Evolutionary conservation across 2,113 vertebrate species (phyloP), one percentile per base, ranked within the genome.

Genomic region (Callipepla squamata): DNA sequence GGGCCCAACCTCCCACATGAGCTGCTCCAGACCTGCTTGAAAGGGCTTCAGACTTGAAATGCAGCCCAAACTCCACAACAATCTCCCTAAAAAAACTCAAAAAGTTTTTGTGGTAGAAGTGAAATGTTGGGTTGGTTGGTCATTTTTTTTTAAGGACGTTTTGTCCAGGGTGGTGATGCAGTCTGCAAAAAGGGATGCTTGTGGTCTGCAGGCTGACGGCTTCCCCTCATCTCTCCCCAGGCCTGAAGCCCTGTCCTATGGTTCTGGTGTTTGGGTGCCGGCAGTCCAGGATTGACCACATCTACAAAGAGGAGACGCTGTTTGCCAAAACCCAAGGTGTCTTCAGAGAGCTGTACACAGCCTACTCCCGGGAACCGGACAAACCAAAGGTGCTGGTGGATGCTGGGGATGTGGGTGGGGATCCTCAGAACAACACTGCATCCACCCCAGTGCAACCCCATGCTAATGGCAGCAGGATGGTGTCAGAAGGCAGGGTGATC

Each of bases 221-320:
- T 69, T 8, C 15, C 34, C 58, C 58, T 10, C 18, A 0, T 11
- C 28, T 38, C 7, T 32, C n/a, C 67, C 40, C 66, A 99, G 99
- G 98, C 51, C 97, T 99, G 68, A 98, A 98, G 90, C 98, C 98
- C 1, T 98, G 98, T 91, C 98, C 99, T 57, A 99, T 99, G 99
- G 96, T 98, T 76, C 97, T 99, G 96, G 98, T 99, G 32, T 99
- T 99, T 30, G 99, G 99, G 74, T 99, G 99, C 95, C 98, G 99
- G 38, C 98, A 99, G 90, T 98, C 99, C 80, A 98, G 99, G 96
- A 98, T 99, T 5, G 99, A 99, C 86, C 99, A 99, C 97, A 99
- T 99, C 96, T 99, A 99, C 97, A 98, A 98, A 91, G 99, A 99
- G 75, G 99, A 99, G 96, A 98, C 99, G 7, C 97, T 99, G 48